phyloP scores from a whole-genome alignment of 1,140 invertebrate genomes.

The Muscidifurax raptorellus region DNA sequence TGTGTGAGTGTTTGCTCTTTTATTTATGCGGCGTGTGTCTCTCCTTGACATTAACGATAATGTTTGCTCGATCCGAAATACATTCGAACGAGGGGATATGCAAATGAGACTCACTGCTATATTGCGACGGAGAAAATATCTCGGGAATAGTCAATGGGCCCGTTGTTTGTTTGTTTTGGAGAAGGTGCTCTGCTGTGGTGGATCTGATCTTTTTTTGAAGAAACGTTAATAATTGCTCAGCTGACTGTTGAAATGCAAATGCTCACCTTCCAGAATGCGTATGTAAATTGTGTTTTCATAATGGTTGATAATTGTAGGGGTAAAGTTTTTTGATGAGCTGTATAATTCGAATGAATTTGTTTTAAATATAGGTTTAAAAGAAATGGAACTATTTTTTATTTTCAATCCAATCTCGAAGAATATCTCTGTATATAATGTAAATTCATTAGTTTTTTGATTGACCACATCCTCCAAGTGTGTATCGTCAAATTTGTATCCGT shows the following conservation, averaged over 20 bases:
- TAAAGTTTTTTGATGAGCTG: neutral
- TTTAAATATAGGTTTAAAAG: no score
- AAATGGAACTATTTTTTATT: neutral
- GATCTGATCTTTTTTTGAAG: neutral
- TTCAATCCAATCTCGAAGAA: neutral
- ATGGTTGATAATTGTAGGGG: neutral
- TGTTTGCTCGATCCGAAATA: neutral
- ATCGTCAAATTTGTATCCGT: neutral
- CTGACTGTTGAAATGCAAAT: constrained; percentile 34
- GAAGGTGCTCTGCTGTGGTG: neutral
- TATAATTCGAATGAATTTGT: neutral
- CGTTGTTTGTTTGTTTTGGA: neutral
- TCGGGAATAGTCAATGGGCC: neutral
- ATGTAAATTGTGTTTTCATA: constrained; percentile 20
- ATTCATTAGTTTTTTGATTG: neutral
- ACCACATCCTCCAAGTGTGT: neutral
- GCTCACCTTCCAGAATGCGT: constrained; percentile 44
- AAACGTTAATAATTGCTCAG: constrained; percentile 20
- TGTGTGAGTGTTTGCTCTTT: neutral
- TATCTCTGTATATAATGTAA: no score
- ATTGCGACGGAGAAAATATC: constrained; percentile 24
- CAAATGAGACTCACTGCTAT: neutral
- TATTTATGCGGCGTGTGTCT: constrained; percentile 6
- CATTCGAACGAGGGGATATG: neutral
- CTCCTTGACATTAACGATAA: constrained; percentile 9